Percentiles rank a stretch among this genome's conserved stretches.
These are phyloP conservation scores for Larimichthys polyactis DNA, from an alignment of 2,113 vertebrate genomes.

Conservation along the genomic window DNA sequence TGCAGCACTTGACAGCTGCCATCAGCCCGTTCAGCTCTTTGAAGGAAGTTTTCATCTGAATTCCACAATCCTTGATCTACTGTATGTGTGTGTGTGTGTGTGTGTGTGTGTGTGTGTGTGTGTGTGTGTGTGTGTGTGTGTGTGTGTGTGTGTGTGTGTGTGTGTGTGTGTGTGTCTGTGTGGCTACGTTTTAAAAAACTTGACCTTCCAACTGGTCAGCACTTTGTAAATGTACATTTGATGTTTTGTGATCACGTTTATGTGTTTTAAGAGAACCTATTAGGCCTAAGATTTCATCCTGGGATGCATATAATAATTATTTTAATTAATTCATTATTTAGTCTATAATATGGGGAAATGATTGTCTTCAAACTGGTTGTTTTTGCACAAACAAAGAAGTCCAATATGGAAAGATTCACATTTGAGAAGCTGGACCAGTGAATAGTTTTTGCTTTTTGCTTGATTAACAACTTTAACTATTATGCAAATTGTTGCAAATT, in stretches of 20 bases:
- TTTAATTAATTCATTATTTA: background rate
- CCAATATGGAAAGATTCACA: background rate
- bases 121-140: too few species aligned
- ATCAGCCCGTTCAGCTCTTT: conserved; percentile 23
- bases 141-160: conserved; percentile 8
- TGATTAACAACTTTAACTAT: background rate
- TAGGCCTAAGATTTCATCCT: background rate
- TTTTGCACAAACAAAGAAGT: background rate
- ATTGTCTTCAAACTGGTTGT: background rate
- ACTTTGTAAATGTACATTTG: background rate
- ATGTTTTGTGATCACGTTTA: too few species aligned
- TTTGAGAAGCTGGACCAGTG: background rate
- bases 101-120: too few species aligned
- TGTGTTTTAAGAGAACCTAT: too few species aligned
- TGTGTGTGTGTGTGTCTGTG: too few species aligned
- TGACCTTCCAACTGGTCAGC: background rate
- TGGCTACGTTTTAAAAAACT: background rate
- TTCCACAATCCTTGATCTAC: background rate
- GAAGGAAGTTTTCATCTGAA: conserved; percentile 47
- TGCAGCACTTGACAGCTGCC: conserved; percentile 39
- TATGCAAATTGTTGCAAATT: background rate
- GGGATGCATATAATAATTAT: background rate
- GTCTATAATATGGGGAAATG: background rate
- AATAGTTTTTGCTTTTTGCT: background rate
- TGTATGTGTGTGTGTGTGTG: conserved; percentile 7